Percentiles rank a stretch among this genome's conserved stretches.
Evolutionary conservation across 92 coral and sea anemone species (phyloP).

Genomic region (Bergia puertoricense): DNA sequence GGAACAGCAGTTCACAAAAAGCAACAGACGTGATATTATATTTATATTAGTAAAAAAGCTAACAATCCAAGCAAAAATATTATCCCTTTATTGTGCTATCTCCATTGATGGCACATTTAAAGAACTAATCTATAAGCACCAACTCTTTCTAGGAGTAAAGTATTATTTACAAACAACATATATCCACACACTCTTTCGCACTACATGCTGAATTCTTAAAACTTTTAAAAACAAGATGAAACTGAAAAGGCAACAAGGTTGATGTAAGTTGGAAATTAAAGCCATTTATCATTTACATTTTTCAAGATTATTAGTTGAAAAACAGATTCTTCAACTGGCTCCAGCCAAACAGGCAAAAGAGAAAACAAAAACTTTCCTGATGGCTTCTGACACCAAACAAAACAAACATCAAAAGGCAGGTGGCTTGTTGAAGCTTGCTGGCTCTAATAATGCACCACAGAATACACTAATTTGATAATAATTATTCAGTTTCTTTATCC

Average conservation of each 20-base stretch:
- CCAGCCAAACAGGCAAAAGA: background rate
- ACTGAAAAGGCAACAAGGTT: background rate
- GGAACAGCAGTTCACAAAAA: background rate
- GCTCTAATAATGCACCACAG: background rate
- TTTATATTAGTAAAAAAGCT: background rate
- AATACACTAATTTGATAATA: background rate
- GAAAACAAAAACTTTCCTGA: background rate
- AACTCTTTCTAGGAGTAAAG: too few relatives aligned
- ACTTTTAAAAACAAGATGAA: too few relatives aligned
- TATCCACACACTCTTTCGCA: background rate
- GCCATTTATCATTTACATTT: background rate
- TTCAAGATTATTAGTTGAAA: background rate
- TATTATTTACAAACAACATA: background rate
- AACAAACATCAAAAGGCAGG: constrained; percentile 25
- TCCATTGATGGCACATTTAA: background rate
- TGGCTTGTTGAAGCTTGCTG: constrained; percentile 23
- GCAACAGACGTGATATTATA: background rate
- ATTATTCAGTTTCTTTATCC: background rate
- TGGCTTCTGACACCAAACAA: constrained; percentile 8
- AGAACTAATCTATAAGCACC: background rate
- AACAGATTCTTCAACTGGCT: background rate
- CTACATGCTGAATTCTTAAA: too few relatives aligned
- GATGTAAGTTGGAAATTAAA: background rate
- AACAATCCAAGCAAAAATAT: background rate
- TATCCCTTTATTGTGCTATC: background rate